phyloP scores from a whole-genome alignment of 2,888 invertebrate species.

The Coleophora deauratella region DNA sequence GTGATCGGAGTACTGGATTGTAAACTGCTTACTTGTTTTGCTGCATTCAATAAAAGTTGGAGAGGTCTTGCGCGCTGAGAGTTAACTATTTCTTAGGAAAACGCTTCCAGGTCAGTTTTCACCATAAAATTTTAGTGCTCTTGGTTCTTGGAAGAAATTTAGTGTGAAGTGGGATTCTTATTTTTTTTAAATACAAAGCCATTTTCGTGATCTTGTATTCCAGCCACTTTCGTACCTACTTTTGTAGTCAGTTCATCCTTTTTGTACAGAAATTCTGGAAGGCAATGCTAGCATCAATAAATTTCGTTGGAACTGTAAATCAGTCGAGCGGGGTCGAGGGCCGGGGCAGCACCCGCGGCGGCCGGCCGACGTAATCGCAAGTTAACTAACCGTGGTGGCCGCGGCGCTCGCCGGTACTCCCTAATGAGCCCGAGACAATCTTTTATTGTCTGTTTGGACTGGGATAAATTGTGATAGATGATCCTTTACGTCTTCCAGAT shows the following conservation, averaged over 20 bases:
- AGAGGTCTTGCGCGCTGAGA: too few relatives aligned
- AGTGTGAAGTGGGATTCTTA: too few relatives aligned
- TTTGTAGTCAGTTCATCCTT: too few relatives aligned
- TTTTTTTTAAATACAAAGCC: too few relatives aligned
- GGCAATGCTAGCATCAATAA: constrained; percentile 13
- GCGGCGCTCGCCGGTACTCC: constrained; percentile 19
- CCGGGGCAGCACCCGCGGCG: constrained; percentile 14
- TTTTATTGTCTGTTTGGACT: constrained; percentile 60
- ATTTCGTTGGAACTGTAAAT: constrained; percentile 26
- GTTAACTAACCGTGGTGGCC: constrained; percentile 42
- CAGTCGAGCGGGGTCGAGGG: constrained; percentile 14
- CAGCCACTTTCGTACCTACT: too few relatives aligned
- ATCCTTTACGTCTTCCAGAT: constrained; percentile 45
- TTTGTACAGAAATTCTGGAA: background rate
- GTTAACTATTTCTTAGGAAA: too few relatives aligned
- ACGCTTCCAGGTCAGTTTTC: too few relatives aligned
- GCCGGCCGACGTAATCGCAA: constrained; percentile 28
- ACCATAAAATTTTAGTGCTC: too few relatives aligned
- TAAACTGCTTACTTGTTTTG: too few relatives aligned
- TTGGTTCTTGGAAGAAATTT: too few relatives aligned
- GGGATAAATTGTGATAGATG: constrained; percentile 66
- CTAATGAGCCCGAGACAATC: constrained; percentile 56
- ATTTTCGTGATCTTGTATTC: too few relatives aligned
- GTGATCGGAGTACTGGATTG: background rate
- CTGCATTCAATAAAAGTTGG: too few relatives aligned